Evolutionary conservation across 2,113 vertebrate genomes (phyloP).

Genomic region (Alethe castanea): DNA sequence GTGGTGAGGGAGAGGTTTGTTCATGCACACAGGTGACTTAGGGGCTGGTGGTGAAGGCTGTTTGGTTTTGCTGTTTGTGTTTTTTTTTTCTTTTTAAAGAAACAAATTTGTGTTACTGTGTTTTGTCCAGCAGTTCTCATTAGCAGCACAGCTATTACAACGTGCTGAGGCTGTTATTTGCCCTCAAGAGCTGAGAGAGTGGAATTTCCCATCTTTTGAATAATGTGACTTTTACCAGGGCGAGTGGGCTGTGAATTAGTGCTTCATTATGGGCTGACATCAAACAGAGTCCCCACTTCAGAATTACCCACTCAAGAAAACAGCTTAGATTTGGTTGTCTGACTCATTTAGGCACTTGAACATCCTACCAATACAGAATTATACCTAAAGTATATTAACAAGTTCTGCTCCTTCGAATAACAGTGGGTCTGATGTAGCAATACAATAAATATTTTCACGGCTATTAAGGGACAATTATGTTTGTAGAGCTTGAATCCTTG

Average conservation of each 20-base stretch:
- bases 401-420: neutral
- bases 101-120: neutral
- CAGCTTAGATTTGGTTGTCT: neutral
- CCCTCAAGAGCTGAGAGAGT: neutral
- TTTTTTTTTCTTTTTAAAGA: neutral
- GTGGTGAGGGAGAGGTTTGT: neutral
- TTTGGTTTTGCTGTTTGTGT: neutral
- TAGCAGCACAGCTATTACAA: neutral
- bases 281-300: neutral
- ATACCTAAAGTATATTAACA: neutral
- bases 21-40: accelerated
- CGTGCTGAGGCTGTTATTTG: neutral
- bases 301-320: conserved; percentile 7
- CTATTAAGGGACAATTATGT: neutral
- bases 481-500: neutral
- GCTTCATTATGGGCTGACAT: neutral
- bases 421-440: neutral
- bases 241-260: neutral
- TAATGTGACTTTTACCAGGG: neutral
- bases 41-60: neutral
- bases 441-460: neutral
- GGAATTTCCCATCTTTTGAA: neutral
- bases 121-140: neutral
- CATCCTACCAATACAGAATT: neutral
- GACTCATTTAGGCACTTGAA: conserved; percentile 31